Percentiles rank a stretch among this genome's conserved stretches.
Evolutionary conservation across 2,113 vertebrate genomes (phyloP).

Genomic region (Orthonyx spaldingii): DNA sequence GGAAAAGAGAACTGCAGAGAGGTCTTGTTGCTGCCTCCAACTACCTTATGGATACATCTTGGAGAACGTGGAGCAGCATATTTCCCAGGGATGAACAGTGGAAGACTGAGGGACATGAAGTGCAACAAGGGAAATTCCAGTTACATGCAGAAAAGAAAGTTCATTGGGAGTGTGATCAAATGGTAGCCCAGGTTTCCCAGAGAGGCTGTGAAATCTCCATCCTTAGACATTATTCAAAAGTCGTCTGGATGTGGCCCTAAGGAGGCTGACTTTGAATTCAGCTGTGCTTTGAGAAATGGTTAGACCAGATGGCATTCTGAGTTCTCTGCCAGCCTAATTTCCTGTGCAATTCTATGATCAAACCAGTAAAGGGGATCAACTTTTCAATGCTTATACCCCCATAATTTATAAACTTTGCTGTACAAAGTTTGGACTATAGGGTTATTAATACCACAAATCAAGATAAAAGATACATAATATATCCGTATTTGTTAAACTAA

Average conservation of each 20-base stretch:
- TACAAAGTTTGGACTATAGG: neutral
- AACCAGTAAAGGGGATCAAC: neutral
- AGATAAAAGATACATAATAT: neutral
- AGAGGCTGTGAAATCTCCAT: neutral
- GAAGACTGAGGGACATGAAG: neutral
- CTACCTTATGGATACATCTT: neutral
- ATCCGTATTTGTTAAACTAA: neutral
- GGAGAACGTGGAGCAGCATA: neutral
- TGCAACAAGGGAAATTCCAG: neutral
- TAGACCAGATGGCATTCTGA: neutral
- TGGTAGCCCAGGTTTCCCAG: neutral
- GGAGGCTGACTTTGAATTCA: neutral
- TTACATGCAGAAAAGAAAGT: neutral
- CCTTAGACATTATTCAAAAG: neutral
- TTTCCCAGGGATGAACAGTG: neutral
- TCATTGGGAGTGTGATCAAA: neutral
- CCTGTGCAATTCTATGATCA: neutral
- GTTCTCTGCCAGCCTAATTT: neutral
- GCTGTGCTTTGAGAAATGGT: neutral
- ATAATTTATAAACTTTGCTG: neutral
- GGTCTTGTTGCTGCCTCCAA: neutral
- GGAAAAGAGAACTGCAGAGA: neutral
- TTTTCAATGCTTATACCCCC: neutral
- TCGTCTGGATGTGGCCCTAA: neutral
- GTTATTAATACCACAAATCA: neutral